Evolutionary conservation across 1,140 invertebrate genomes (phyloP).

Genomic region (Batillaria attramentaria): DNA sequence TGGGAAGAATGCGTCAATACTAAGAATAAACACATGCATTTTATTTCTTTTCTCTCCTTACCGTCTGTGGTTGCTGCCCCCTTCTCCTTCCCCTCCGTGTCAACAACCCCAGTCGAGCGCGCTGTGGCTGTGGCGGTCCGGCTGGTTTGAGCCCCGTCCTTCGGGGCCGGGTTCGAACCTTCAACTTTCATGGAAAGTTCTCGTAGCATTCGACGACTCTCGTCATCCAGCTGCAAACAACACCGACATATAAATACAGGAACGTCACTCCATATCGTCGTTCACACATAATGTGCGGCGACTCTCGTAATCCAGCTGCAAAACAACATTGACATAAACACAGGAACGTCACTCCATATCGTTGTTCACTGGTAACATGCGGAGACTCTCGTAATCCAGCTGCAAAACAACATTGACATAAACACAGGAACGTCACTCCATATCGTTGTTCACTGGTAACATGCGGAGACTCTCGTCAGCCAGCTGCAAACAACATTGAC

Average conservation of each 20-base stretch:
- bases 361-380: no score
- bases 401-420: no score
- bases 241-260: no score
- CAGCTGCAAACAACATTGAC: no score
- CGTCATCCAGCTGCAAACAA: constrained; percentile 24
- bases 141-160: background rate
- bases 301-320: no score
- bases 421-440: no score
- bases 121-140: background rate
- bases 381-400: no score
- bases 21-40: background rate
- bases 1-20: background rate
- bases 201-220: constrained; percentile 8
- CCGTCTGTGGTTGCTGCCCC: background rate
- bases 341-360: no score
- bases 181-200: constrained; percentile 1
- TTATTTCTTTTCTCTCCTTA: background rate
- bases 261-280: no score
- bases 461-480: constrained; percentile 19
- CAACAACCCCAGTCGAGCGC: background rate
- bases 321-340: no score
- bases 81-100: background rate
- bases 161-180: background rate
- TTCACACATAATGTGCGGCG: no score
- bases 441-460: no score